Conservation (phyloP, 1,140 invertebrate species). For the Tribolium castaneum region DNA sequence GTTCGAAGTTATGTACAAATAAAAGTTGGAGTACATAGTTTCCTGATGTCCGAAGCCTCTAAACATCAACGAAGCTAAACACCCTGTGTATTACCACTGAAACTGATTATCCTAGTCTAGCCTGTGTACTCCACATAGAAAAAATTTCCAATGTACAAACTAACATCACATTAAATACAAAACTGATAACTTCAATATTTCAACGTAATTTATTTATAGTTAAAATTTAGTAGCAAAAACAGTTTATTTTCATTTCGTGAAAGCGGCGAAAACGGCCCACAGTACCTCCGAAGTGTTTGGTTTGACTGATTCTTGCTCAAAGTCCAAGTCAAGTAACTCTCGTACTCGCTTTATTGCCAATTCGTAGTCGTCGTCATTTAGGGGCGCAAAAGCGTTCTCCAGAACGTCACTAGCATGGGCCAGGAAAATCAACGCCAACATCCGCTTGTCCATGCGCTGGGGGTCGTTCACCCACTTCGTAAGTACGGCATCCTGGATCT, state of each 20-base stretch:
- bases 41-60: not conserved
- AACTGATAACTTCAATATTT: slow-evolving; percentile 34
- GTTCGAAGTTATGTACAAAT: slow-evolving; percentile 16
- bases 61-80: slow-evolving; percentile 4
- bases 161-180: slow-evolving; percentile 41
- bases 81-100: slow-evolving; percentile 12
- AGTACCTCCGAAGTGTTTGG: slow-evolving; percentile 90
- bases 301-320: slow-evolving; percentile 93
- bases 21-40: not conserved
- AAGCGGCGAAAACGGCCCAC: slow-evolving; percentile 98
- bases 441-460: slow-evolving; percentile 95
- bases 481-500: slow-evolving; percentile 97
- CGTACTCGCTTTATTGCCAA: slow-evolving; percentile 96
- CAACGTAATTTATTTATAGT: slow-evolving; percentile 37
- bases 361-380: slow-evolving; percentile 99
- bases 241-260: slow-evolving; percentile 85
- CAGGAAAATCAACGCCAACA: slow-evolving; percentile 92
- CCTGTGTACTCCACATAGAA: slow-evolving; percentile 21
- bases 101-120: not conserved
- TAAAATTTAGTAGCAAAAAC: slow-evolving; percentile 30
- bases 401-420: slow-evolving; percentile 98
- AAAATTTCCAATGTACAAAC: slow-evolving; percentile 37
- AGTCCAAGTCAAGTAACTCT: slow-evolving; percentile 95
- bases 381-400: slow-evolving; percentile 99
- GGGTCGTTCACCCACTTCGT: slow-evolving; percentile 98